Conservation (phyloP, 2,888 invertebrate genomes). For the Drosophila neonasuta region DNA sequence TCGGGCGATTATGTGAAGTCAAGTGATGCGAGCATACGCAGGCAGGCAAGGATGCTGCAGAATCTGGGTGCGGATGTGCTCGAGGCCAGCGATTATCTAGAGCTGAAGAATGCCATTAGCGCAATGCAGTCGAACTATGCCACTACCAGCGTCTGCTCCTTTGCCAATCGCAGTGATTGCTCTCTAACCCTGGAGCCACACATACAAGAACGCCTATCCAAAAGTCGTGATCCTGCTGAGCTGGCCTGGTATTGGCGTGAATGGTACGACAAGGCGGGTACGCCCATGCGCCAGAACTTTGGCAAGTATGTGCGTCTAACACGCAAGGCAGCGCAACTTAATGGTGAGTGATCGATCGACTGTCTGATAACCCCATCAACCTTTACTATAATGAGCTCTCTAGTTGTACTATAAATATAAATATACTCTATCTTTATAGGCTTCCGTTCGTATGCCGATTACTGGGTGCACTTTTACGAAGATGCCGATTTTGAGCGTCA, state of each 20-base stretch:
- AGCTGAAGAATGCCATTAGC: constrained; percentile 85
- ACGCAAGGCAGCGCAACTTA: constrained; percentile 88
- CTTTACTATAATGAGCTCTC: constrained; percentile 3
- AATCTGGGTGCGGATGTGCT: constrained; percentile 88
- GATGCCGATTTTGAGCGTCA: constrained; percentile 87
- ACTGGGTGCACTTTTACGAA: constrained; percentile 89
- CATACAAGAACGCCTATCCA: constrained; percentile 85
- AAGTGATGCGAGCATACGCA: constrained; percentile 85
- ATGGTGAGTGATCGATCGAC: constrained; percentile 83
- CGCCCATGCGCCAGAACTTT: constrained; percentile 85
- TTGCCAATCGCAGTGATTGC: constrained; percentile 85
- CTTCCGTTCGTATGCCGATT: constrained; percentile 86
- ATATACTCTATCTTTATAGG: constrained; percentile 81
- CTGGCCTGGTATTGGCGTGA: constrained; percentile 90
- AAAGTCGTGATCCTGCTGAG: constrained; percentile 89
- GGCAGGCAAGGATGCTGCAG: constrained; percentile 89
- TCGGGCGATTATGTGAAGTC: constrained; percentile 87
- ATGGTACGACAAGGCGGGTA: constrained; percentile 90
- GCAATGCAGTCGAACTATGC: constrained; percentile 90
- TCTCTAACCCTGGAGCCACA: constrained; percentile 87
- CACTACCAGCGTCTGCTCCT: constrained; percentile 89
- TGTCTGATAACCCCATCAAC: constrained; percentile 29
- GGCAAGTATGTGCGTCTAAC: constrained; percentile 86
- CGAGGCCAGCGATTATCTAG: constrained; percentile 85
- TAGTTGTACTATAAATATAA: background rate